Evolutionary conservation across 23 tunicate species (phyloP), one percentile per base, ranked within the genome.

Genomic region (Styela clava): DNA sequence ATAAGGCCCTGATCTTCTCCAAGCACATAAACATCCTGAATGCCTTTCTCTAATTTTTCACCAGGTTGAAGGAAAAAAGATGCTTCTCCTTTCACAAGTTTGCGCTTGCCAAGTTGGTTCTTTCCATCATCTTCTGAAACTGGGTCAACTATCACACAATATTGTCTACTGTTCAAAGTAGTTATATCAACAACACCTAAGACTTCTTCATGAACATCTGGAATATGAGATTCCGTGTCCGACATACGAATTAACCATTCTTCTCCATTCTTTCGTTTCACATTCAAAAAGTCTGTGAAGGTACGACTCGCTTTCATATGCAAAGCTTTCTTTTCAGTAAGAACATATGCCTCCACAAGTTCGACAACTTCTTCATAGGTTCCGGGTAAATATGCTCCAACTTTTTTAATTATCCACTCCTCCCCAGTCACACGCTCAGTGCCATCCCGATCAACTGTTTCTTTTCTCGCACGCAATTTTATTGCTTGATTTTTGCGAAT

Each of bases 1-100:
- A 94, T 86, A 83, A 94, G 82, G 1, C 99, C 99, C 69, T 94
- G 96, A 52, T 94, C 94, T 52, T 94, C 99, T 21, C 91, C 95
- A 28, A 94, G 86, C 7, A 94, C 88, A 73, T 82, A 88, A 20
- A 94, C 94, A 69, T 89, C 88, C 87, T 94, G 94, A 22, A 94
- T 94, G 21, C 99, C 99, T 27, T 52, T 65, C 52, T 85, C 90
- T 74, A 94, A 34, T 23, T 44, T 35, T 70, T 94, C 99, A 34
- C 94, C 99, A 9, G 99, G 99, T 68, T 74, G 88, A 31, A 94
- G 27, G 83, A 94, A 94, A 78, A 94, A 94, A 52, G 99, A 94
- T 5, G 82, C 69, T 77, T 94, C 99, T 64, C 99, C 99, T 67
- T 89, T 85, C 63, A 86, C 83, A 69, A 94, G 67, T 74, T 85